These are phyloP conservation scores for Parthenolecanium corni DNA, from an alignment of 2,888 invertebrate genomes.

Conservation along the genomic window DNA sequence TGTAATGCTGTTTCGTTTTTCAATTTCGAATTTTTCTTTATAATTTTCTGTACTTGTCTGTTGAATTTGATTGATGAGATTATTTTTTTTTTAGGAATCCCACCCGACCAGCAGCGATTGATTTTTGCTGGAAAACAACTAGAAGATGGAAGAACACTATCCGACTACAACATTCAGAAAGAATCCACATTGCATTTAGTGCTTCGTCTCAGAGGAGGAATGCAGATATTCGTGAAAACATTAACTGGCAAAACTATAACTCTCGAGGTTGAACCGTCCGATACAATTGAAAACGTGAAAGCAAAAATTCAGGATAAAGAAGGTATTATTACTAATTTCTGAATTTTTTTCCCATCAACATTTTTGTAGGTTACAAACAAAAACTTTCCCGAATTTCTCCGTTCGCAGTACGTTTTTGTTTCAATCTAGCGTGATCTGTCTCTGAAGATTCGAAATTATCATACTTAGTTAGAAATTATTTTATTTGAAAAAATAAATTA, in stretches of 20 bases:
- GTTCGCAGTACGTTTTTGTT: too few relatives aligned
- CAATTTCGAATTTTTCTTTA: too few relatives aligned
- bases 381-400: too few relatives aligned
- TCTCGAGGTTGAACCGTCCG: constrained; percentile 81
- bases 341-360: too few relatives aligned
- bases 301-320: constrained; percentile 84
- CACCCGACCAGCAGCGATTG: constrained; percentile 49
- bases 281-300: constrained; percentile 91
- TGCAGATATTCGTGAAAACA: constrained; percentile 96
- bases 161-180: constrained; percentile 52
- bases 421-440: too few relatives aligned
- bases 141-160: constrained; percentile 48
- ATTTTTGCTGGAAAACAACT: constrained; percentile 52
- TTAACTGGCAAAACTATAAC: constrained; percentile 90
- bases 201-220: constrained; percentile 45
- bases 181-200: constrained; percentile 49
- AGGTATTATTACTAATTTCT: constrained; percentile 36
- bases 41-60: too few relatives aligned
- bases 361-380: too few relatives aligned
- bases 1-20: too few relatives aligned
- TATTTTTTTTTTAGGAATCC: constrained; percentile 39
- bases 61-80: too few relatives aligned
- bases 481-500: too few relatives aligned
- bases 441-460: too few relatives aligned
- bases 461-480: too few relatives aligned